A percentile compares a stretch with the other conserved stretches of the same genome.
Evolutionary conservation across 2,888 invertebrate genomes (phyloP).

Genomic region (Morpho helenor): DNA sequence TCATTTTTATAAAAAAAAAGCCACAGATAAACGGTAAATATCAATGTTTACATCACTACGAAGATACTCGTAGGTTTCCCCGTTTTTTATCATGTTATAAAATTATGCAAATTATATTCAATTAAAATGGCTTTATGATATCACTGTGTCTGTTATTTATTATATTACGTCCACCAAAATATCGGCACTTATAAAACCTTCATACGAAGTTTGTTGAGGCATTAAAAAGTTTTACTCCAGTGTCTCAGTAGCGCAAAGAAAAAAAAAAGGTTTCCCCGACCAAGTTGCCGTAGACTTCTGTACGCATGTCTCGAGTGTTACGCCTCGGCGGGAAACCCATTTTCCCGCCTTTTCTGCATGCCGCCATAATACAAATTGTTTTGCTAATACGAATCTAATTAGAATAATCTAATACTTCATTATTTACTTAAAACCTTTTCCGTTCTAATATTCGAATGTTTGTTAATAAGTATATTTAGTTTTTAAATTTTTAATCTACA

Average conservation of each 20-base stretch:
- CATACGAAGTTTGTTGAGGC: neutral
- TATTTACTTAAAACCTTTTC: neutral
- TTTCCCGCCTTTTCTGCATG: conserved; percentile 69
- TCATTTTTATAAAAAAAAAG: too few relatives aligned
- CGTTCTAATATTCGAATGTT: neutral
- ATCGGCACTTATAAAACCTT: neutral
- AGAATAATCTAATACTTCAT: conserved; percentile 30
- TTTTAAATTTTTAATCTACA: neutral
- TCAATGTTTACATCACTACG: neutral
- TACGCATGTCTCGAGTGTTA: conserved; percentile 64
- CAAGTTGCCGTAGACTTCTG: conserved; percentile 37
- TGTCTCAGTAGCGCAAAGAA: conserved; percentile 7
- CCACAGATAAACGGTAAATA: too few relatives aligned
- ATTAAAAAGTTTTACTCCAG: conserved; percentile 11
- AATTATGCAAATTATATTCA: too few relatives aligned
- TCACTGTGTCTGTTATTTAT: too few relatives aligned
- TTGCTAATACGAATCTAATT: conserved; percentile 58
- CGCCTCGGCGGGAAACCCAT: conserved; percentile 70
- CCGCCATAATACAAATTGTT: conserved; percentile 49
- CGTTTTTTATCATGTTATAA: too few relatives aligned
- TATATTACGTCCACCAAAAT: neutral
- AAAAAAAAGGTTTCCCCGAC: conserved; percentile 16
- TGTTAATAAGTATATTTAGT: neutral
- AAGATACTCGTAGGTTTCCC: neutral
- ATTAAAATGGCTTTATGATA: too few relatives aligned